These are phyloP conservation scores for Austrofundulus limnaeus DNA, from an alignment of 2,113 vertebrate genomes.

Conservation along the genomic window DNA sequence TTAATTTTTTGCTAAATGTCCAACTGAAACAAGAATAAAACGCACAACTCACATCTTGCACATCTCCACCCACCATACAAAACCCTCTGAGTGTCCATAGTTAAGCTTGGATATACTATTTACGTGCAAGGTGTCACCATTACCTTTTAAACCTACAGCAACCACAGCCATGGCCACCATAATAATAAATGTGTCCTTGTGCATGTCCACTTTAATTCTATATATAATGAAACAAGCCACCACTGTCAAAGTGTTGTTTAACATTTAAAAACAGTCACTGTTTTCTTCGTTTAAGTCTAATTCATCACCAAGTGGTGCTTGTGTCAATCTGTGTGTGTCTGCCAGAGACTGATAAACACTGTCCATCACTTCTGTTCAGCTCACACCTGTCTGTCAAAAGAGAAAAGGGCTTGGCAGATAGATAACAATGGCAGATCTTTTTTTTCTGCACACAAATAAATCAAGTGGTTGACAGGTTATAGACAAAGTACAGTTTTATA, in stretches of 20 bases:
- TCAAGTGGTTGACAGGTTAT: constrained; percentile 36
- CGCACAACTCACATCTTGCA: neutral
- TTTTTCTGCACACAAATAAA: constrained; percentile 48
- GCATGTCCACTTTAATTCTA: constrained; percentile 9
- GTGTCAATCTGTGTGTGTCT: constrained; percentile 44
- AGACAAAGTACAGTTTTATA: constrained; percentile 7
- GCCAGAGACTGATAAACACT: constrained; percentile 66
- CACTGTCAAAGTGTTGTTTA: constrained; percentile 17
- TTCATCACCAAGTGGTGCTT: constrained; percentile 58
- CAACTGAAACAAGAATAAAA: too few relatives aligned
- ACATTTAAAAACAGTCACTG: constrained; percentile 25
- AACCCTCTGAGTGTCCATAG: neutral
- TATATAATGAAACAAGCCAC: constrained; percentile 22
- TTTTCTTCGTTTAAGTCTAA: constrained; percentile 54
- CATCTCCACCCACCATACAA: neutral
- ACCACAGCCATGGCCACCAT: neutral
- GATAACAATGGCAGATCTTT: constrained; percentile 38
- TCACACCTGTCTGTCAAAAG: constrained; percentile 65
- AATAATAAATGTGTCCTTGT: neutral
- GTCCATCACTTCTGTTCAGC: constrained; percentile 57
- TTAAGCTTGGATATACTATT: neutral
- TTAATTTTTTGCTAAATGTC: too few relatives aligned
- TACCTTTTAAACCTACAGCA: neutral
- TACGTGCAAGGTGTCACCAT: neutral
- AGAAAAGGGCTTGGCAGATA: constrained; percentile 49